phyloP scores from a whole-genome alignment of 2,888 invertebrate genomes.

The Incurvaria masculella region DNA sequence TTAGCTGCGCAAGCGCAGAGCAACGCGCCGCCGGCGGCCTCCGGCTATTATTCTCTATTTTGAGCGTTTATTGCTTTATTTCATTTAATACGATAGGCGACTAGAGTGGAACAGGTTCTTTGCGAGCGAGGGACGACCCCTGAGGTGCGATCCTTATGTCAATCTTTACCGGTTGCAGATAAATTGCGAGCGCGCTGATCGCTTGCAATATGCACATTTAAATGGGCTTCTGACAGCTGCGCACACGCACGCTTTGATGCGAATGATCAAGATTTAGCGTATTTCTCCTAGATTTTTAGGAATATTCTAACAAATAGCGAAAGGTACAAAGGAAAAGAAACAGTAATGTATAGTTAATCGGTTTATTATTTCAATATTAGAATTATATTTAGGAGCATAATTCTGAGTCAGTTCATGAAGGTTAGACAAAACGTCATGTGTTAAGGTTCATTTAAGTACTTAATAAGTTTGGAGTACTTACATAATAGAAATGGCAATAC shows the following conservation, averaged over 20 bases:
- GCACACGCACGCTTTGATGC: neutral
- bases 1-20: slow-evolving; percentile 17
- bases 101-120: slow-evolving; percentile 15
- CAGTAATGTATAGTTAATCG: too few relatives aligned
- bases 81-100: slow-evolving; percentile 31
- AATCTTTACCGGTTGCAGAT: neutral
- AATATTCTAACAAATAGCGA: too few relatives aligned
- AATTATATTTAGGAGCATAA: too few relatives aligned
- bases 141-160: neutral
- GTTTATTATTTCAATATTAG: too few relatives aligned
- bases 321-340: too few relatives aligned
- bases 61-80: slow-evolving; percentile 39
- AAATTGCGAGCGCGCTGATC: neutral
- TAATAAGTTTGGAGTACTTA: too few relatives aligned
- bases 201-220: neutral
- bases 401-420: too few relatives aligned
- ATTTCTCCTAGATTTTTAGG: too few relatives aligned
- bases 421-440: too few relatives aligned
- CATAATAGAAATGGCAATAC: too few relatives aligned
- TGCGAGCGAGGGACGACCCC: neutral
- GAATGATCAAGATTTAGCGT: too few relatives aligned
- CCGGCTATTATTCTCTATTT: slow-evolving; percentile 26
- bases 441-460: too few relatives aligned
- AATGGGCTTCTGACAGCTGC: neutral
- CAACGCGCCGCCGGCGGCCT: slow-evolving; percentile 23